These are phyloP conservation scores for Aulostomus chinensis DNA, from an alignment of 2,797 vertebrate genomes.

Conservation along the genomic window DNA sequence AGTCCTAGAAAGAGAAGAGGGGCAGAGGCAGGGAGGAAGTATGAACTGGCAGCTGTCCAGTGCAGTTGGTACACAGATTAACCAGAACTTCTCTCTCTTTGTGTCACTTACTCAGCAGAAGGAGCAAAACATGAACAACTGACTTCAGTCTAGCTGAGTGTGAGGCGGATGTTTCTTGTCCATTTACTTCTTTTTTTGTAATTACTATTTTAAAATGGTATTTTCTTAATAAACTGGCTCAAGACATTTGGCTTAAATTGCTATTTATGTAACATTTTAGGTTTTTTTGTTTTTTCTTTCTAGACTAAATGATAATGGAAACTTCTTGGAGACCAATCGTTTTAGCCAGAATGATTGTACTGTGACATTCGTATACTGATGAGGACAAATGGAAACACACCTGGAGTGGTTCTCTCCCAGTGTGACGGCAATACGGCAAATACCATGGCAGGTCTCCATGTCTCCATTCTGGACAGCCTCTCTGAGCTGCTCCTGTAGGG, in stretches of 20 bases:
- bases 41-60: neutral
- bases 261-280: too few species aligned
- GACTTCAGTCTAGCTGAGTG: too few species aligned
- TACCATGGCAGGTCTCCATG: conserved; percentile 98
- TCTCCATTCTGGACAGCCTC: conserved; percentile 96
- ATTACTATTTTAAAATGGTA: too few species aligned
- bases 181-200: too few species aligned
- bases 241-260: too few species aligned
- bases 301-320: too few species aligned
- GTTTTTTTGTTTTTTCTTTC: too few species aligned
- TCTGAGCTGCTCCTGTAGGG: conserved; percentile 93
- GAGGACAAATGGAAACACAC: conserved; percentile 70
- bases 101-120: neutral
- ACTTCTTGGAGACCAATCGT: too few species aligned
- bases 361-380: neutral
- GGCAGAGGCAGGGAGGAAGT: neutral
- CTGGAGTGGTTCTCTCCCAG: conserved; percentile 97
- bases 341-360: too few species aligned
- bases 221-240: too few species aligned
- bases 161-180: too few species aligned
- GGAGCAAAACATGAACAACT: too few species aligned
- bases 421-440: conserved; percentile 95
- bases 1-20: conserved; percentile 75
- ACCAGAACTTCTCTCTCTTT: neutral
- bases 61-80: conserved; percentile 3